Evolutionary conservation across 1,140 invertebrate species (phyloP), one percentile per base, ranked within the genome.

Genomic region (Neelides sp.): DNA sequence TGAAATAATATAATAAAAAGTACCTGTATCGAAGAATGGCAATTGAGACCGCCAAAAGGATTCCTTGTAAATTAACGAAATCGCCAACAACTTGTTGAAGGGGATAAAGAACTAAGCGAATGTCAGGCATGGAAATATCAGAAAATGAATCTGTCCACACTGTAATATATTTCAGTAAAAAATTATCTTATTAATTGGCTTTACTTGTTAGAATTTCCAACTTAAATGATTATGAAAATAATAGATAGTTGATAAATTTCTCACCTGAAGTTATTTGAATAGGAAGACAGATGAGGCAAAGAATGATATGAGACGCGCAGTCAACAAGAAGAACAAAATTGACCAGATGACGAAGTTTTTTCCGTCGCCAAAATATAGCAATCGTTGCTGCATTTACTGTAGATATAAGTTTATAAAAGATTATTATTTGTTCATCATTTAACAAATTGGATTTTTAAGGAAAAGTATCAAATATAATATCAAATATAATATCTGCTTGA

Each of bases 321-420:
- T 58, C 57, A 24, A 58, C 52, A 13, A 58, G 57, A 3, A 58
- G 51, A 34, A 55, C 48, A 49, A 58, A 58, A 28, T 58, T 58
- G 17, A 58, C 52, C 45, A 58, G 37, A 34, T 54, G 52, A 15
- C 57, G 36, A 1, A 58, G 37, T 34, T 58, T 58, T 42, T 58
- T 58, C 19, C 57, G 17, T 4, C 52, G 15, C 42, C 48, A 52
- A 36, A 58, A 55, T 23, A 58, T 55, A 22, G 55, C 19, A 17
- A 58, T 52, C 10, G 52, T 58, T 35, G 52, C 49, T 32, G 45
- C 52, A 48, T 54, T 58, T 13, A 58, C 57, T 58, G 52, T 20
- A 53, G 50, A 48, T 32, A 48, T 45, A 36, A 36, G 19, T 5
- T 10, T 32, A 32, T 32, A 32, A 8, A 32, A 32, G 28, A 5